phyloP scores from a whole-genome alignment of 2,113 vertebrate genomes.

The Eulemur macaco region DNA sequence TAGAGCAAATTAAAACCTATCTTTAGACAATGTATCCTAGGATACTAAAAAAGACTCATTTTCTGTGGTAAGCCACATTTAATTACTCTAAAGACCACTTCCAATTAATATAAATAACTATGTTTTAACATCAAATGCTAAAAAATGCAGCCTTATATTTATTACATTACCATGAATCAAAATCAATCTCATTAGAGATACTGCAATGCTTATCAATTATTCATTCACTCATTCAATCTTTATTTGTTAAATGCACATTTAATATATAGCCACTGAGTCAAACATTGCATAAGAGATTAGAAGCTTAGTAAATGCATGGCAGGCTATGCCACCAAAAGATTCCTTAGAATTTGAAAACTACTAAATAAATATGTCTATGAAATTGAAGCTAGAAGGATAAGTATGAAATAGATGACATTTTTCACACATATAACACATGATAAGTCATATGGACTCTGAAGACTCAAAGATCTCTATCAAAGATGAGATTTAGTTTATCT shows the following conservation, averaged over 20 bases:
- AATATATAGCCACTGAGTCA: background rate
- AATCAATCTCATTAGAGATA: background rate
- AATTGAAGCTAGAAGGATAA: background rate
- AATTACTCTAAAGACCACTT: background rate
- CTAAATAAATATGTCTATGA: background rate
- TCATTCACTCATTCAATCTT: background rate
- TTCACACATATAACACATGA: background rate
- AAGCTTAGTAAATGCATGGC: background rate
- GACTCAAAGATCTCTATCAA: background rate
- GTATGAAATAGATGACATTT: background rate
- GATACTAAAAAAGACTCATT: background rate
- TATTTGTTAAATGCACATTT: background rate
- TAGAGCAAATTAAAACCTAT: background rate
- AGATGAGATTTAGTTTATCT: background rate
- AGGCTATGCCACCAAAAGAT: background rate
- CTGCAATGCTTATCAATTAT: background rate
- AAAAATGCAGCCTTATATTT: background rate
- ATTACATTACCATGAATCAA: background rate
- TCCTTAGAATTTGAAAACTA: background rate
- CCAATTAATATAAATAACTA: background rate
- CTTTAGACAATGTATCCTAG: background rate
- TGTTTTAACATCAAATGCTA: background rate
- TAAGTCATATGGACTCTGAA: background rate
- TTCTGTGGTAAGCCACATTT: background rate
- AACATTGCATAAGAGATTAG: background rate